Evolutionary conservation across 2,113 vertebrate species (phyloP).

Genomic region (Nothocercus julius): DNA sequence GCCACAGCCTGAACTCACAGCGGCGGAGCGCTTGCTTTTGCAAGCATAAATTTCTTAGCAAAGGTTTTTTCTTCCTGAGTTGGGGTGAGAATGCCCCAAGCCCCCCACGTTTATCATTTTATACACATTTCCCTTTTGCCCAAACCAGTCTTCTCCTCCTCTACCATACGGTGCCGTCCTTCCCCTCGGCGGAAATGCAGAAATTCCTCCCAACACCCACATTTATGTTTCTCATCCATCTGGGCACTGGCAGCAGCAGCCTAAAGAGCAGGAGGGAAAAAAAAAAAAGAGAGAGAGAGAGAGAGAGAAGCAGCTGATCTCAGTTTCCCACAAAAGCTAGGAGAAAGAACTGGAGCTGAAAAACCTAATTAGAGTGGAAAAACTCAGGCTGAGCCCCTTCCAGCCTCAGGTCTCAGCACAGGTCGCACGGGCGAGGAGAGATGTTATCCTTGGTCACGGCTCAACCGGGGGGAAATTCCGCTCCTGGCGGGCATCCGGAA

Average conservation of each 20-base stretch:
- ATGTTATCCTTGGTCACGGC: background rate
- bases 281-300: background rate
- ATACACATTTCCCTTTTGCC: background rate
- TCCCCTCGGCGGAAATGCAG: background rate
- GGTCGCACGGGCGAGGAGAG: background rate
- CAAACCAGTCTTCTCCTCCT: background rate
- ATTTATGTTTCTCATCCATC: background rate
- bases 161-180: background rate
- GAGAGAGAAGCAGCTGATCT: background rate
- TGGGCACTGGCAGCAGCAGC: background rate
- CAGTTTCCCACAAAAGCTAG: background rate
- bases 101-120: background rate
- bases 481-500: background rate
- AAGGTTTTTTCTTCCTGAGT: background rate
- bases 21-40: background rate
- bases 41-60: background rate
- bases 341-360: background rate
- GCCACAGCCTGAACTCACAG: background rate
- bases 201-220: background rate
- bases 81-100: background rate
- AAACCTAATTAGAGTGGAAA: background rate
- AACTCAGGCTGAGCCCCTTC: background rate
- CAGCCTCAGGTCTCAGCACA: background rate
- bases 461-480: background rate
- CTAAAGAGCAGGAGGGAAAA: background rate